These are phyloP conservation scores for Tetramorium alpestre DNA, from an alignment of 1,140 invertebrate genomes.

Conservation along the genomic window DNA sequence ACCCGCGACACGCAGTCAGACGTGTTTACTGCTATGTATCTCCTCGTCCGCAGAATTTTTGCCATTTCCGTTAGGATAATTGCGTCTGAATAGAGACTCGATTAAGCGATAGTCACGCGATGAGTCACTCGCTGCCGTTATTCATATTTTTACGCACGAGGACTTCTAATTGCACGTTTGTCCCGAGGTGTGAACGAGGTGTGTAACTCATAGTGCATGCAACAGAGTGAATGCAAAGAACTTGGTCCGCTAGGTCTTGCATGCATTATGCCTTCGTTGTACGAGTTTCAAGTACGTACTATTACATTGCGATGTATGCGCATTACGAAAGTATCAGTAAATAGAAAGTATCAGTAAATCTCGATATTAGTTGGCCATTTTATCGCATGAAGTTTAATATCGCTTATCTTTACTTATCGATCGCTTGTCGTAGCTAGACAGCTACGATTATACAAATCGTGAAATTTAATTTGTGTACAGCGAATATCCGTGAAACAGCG, in stretches of 20 bases:
- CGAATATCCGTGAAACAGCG: background rate
- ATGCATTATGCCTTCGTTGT: slow-evolving; percentile 34
- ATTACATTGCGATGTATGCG: background rate
- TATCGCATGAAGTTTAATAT: background rate
- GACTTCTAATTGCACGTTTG: slow-evolving; percentile 32
- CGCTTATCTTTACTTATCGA: background rate
- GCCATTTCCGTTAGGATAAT: slow-evolving; percentile 34
- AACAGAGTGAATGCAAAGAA: slow-evolving; percentile 60
- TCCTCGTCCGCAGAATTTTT: background rate
- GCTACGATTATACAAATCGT: background rate
- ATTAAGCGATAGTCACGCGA: slow-evolving; percentile 34
- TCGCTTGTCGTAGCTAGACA: background rate
- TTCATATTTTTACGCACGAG: slow-evolving; percentile 17
- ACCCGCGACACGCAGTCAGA: background rate
- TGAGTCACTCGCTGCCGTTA: slow-evolving; percentile 30
- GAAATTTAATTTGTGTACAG: background rate
- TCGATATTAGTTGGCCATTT: background rate
- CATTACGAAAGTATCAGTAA: background rate
- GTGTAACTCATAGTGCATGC: slow-evolving; percentile 16
- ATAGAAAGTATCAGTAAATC: background rate
- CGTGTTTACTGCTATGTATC: slow-evolving; percentile 6
- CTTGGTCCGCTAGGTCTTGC: slow-evolving; percentile 40
- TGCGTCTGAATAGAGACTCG: slow-evolving; percentile 20
- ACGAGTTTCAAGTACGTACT: slow-evolving; percentile 37
- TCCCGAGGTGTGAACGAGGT: background rate